Evolutionary conservation across 1,140 invertebrate species (phyloP).

Genomic region (Caenorhabditis remanei): DNA sequence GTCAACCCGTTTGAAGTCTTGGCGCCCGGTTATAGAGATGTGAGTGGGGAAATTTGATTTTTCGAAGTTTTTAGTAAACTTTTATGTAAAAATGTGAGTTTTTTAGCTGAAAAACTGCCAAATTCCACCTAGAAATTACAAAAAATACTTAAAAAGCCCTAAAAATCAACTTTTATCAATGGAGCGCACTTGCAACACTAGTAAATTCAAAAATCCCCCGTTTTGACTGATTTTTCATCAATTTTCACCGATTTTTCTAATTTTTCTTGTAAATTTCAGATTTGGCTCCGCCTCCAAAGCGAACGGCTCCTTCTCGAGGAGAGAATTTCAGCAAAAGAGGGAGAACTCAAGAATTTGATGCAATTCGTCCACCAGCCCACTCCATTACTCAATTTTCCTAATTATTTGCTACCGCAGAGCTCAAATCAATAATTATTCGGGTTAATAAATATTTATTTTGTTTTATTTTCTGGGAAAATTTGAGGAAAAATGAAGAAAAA

Average conservation of each 20-base stretch:
- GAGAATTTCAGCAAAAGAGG: conserved; percentile 26
- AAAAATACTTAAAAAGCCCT: too few relatives aligned
- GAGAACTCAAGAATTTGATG: conserved; percentile 29
- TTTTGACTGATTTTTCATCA: too few relatives aligned
- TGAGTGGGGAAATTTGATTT: not conserved
- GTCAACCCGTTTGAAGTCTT: conserved; percentile 14
- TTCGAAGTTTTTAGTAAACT: too few relatives aligned
- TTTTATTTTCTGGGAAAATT: not conserved
- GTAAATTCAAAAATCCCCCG: too few relatives aligned
- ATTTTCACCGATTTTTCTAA: not conserved
- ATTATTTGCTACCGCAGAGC: not conserved
- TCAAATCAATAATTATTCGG: not conserved
- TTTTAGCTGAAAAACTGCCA: too few relatives aligned
- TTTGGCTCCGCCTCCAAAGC: conserved; percentile 42
- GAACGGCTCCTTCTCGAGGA: not conserved
- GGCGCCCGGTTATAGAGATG: conserved; percentile 7
- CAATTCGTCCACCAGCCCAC: not conserved
- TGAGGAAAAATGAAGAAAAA: too few relatives aligned
- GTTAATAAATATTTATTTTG: too few relatives aligned
- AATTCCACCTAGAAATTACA: too few relatives aligned
- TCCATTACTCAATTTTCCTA: not conserved
- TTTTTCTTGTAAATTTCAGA: not conserved
- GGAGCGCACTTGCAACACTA: too few relatives aligned
- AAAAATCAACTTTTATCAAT: too few relatives aligned
- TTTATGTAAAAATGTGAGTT: too few relatives aligned